Evolutionary conservation across 2,113 vertebrate genomes (phyloP), one percentile per base, ranked within the genome.

Genomic region (Gopherus flavomarginatus): DNA sequence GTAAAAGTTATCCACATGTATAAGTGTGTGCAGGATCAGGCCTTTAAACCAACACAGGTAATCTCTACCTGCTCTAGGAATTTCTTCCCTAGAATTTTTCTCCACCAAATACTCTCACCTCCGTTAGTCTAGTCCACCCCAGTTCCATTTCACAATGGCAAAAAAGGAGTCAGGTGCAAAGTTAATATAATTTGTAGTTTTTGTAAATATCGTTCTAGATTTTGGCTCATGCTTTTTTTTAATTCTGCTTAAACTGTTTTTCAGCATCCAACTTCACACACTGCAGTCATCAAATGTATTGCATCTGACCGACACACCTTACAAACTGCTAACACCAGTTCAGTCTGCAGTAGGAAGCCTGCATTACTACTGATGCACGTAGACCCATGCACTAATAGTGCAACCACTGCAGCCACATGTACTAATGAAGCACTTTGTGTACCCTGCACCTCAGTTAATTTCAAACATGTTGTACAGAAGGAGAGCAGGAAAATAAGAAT

Each of bases 341-440:
- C 84, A 2, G 19, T 27, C 26, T 7, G 19, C 29, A 50, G 49
- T 81, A 92, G 65, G 57, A 8, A 92, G 31, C 27, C n/a, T 80
- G 86, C 81, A 53, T 26, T 47, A 81, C 24, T 21, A 44, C 5
- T 16, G 24, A 42, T 85, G 3, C 38, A 14, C 29, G 47, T 53
- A 0, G 0, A 12, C 35, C 50, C 29, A 72, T 88, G 80, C 13
- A 35, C 81, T 1, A 5, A 35, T 85, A 65, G 35, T 86, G 19
- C 49, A 35, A 54, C 49, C 50, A 27, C 81, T 90, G 19, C 1
- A 1, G 53, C 35, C 59, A 9, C 27, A 17, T 62, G 22, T 2
- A 22, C 1, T 57, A 54, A 65, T 57, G 65, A 87, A 42, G 75
- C 57, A 81, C 27, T 81, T 77, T 92, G 31, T 49, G 69, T 26